Base-by-base conservation (phyloP, 1,140 invertebrate species). In the Anthonomus grandis region DNA sequence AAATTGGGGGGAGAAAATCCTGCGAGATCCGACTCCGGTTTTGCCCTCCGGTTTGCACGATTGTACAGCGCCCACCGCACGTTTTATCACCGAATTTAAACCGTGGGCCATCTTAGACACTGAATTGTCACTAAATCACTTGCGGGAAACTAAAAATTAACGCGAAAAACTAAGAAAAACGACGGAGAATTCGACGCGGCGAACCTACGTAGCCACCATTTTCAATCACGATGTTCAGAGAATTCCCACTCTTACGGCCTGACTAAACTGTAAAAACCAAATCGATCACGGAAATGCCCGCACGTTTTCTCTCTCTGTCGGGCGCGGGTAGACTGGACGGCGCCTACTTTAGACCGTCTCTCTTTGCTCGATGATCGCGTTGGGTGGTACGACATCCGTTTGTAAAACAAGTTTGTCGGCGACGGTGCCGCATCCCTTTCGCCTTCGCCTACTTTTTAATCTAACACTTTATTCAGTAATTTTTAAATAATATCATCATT, bases 1-100 rank as follows among this genome's bases (percentile, higher is more conserved):
- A 72, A 93, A 93, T 65, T 88, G 83, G 58, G 87, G 86, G 64
- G 89, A 82, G 64, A 91, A 93, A 67, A 91, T 91, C 21, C 90
- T 81, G 39, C 89, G 78, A 44, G 87, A 90, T 25, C 87, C 88
- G 79, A 83, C 79, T 31, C 78, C 79, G 6, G 74, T 76, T 61
- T 79, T 81, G 42, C 76, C 71, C 51, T 76, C 64, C 68, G 63
- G 72, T 56, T 49, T 65, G 41, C 62, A 71, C n/a, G n/a, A n/a
- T 64, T 60, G 70, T 67, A 69, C 56, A 50, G 68, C 62, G 61
- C 64, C 71, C 62, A 74, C 70, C 68, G 72, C 75, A 70, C 75
- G 74, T 73, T 77, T 77, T 68, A 80, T 67, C 70, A 77, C 70
- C 13, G 79, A 72, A 64, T 74, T 76, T 56, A 78, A 67, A 52